Evolutionary conservation across 2,888 invertebrate genomes (phyloP).

Genomic region (Gastracanthus pulcherrimus): DNA sequence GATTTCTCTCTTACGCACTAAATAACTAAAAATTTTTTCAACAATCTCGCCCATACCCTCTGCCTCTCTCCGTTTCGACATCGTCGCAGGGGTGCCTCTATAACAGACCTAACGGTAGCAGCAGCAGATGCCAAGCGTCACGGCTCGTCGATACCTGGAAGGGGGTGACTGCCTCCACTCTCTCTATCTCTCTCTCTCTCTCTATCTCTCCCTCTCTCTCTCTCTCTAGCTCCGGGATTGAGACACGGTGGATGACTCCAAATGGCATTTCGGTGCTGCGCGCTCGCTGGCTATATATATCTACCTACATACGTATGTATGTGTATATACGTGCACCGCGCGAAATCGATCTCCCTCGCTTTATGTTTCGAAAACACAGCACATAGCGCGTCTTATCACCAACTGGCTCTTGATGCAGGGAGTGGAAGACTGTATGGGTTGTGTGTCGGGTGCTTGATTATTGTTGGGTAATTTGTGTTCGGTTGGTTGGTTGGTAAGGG

Average conservation of each 20-base stretch:
- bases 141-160: constrained; percentile 75
- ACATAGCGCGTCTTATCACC: constrained; percentile 38
- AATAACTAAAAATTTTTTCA: constrained; percentile 33
- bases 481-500: too few species aligned
- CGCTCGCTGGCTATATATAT: constrained; percentile 64
- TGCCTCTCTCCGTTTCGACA: background rate
- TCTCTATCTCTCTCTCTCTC: too few species aligned
- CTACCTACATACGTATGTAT: background rate
- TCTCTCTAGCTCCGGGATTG: constrained; percentile 74
- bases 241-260: constrained; percentile 77
- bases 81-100: background rate
- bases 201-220: too few species aligned
- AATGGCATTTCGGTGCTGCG: constrained; percentile 69
- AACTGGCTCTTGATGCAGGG: background rate
- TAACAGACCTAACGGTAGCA: background rate
- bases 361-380: constrained; percentile 23
- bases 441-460: background rate
- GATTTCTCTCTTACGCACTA: too few species aligned
- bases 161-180: constrained; percentile 64
- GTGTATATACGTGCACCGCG: constrained; percentile 4
- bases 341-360: constrained; percentile 50
- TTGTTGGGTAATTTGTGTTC: too few species aligned
- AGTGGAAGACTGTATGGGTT: background rate
- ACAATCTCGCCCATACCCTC: constrained; percentile 26
- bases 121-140: constrained; percentile 77